A percentile compares a stretch with the other conserved stretches of the same genome.
phyloP scores from a whole-genome alignment of 2,113 vertebrate species.

The Cyanocitta stelleri region DNA sequence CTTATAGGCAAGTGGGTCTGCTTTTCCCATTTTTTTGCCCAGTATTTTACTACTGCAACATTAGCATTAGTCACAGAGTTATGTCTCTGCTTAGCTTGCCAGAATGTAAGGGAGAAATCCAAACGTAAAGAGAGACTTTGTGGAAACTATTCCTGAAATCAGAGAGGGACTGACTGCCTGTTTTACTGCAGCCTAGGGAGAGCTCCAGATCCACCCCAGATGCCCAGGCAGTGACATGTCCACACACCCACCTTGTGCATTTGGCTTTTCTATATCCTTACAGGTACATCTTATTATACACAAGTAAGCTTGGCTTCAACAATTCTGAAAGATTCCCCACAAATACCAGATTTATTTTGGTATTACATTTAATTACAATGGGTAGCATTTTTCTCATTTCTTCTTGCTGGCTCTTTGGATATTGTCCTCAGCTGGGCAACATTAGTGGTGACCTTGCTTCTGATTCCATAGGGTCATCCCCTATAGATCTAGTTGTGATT shows the following conservation, averaged over 20 bases:
- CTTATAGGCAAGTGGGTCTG: neutral
- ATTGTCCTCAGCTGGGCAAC: neutral
- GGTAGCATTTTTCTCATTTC: neutral
- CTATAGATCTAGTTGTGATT: neutral
- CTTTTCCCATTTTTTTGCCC: conserved; percentile 48
- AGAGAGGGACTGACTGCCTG: neutral
- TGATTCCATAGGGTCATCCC: neutral
- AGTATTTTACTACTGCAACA: conserved; percentile 27
- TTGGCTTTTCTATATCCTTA: neutral
- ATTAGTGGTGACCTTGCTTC: neutral
- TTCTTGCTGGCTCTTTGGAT: neutral
- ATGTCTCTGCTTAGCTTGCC: neutral
- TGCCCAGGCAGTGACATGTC: neutral
- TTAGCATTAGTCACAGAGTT: conserved; percentile 24
- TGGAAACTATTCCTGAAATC: neutral
- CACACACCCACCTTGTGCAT: neutral
- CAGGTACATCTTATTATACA: neutral
- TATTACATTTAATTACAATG: neutral
- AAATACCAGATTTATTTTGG: neutral
- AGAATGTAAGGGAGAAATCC: neutral
- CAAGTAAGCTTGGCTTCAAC: neutral
- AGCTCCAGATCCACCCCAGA: neutral
- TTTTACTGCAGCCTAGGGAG: neutral
- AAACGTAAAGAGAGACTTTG: neutral
- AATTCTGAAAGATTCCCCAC: neutral